Evolutionary conservation across 2,888 invertebrate species (phyloP).

Genomic region (Molanna angustata): DNA sequence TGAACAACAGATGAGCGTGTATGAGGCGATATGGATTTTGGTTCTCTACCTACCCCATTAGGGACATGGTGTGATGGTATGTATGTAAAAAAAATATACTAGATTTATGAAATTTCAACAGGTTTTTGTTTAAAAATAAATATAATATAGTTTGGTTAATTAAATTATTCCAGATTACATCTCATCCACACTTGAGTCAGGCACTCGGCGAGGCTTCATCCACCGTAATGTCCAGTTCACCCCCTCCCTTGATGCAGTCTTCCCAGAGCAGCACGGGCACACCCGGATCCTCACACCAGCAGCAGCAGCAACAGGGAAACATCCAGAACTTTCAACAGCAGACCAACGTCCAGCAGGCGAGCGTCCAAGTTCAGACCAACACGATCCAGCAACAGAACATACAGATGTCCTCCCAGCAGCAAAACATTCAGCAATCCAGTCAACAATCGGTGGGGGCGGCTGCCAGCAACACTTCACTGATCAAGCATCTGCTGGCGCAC

Average conservation of each 20-base stretch:
- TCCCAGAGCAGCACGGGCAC: background rate
- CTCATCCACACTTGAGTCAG: slow-evolving; percentile 62
- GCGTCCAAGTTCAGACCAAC: background rate
- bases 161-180: slow-evolving; percentile 47
- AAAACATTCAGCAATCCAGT: slow-evolving; percentile 10
- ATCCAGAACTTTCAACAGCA: background rate
- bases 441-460: slow-evolving; percentile 40
- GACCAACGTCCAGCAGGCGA: background rate
- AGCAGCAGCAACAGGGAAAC: background rate
- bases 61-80: no score
- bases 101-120: no score
- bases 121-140: no score
- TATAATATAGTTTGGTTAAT: no score
- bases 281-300: background rate
- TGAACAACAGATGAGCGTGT: no score
- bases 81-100: no score
- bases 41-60: no score
- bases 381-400: background rate
- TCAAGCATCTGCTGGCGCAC: slow-evolving; percentile 91
- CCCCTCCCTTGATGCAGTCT: slow-evolving; percentile 31
- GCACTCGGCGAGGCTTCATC: slow-evolving; percentile 41
- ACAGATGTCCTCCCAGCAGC: background rate
- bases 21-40: no score
- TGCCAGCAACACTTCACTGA: slow-evolving; percentile 73
- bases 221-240: slow-evolving; percentile 42